Evolutionary conservation across 2,797 vertebrate genomes (phyloP), one percentile per base, ranked within the genome.

Genomic region (Rhinella marina): DNA sequence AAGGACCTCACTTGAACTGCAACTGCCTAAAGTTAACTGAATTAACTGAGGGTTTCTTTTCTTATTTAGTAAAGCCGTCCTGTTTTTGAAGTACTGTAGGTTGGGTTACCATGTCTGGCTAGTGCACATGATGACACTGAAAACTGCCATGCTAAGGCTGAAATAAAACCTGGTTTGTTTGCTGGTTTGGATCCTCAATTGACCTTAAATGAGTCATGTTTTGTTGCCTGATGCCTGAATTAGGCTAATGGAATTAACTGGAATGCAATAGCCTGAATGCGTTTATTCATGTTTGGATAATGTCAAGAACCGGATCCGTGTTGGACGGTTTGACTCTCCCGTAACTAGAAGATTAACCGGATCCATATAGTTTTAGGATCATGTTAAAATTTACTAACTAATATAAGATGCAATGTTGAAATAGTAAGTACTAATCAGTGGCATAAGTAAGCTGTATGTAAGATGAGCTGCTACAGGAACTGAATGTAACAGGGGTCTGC

Each of bases 151-250:
- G 76, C n/a, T 29, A 19, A 29, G 25, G 14, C n/a, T 57, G 14
- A 79, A 57, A 79, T 79, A 1, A 79, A 79, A 79, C 27, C 12
- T 56, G 54, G 54, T 57, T 79, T 79, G n/a, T 29, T 79, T 79
- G 9, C 52, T 76, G 48, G 14, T n/a, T 19, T 57, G 3, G 32
- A 2, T 41, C 54, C 52, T 57, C 19, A 2, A 57, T 57, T 57
- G 76, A 79, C 76, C 76, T 57, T 21, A 79, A 79, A 79, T 79
- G 14, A 57, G 54, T 56, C 32, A 41, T 41, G 3, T 41, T 41
- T 12, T 78, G n/a, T 17, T 27, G 52, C 75, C 75, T 78, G 23
- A 54, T 17, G 76, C 75, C n/a, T n/a, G n/a, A n/a, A n/a, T n/a
- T n/a, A n/a, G n/a, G n/a, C n/a, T n/a, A 54, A 78, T 14, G 27